Evolutionary conservation across 2,888 invertebrate genomes (phyloP), one percentile per base, ranked within the genome.

Genomic region (Pheosia gnoma): DNA sequence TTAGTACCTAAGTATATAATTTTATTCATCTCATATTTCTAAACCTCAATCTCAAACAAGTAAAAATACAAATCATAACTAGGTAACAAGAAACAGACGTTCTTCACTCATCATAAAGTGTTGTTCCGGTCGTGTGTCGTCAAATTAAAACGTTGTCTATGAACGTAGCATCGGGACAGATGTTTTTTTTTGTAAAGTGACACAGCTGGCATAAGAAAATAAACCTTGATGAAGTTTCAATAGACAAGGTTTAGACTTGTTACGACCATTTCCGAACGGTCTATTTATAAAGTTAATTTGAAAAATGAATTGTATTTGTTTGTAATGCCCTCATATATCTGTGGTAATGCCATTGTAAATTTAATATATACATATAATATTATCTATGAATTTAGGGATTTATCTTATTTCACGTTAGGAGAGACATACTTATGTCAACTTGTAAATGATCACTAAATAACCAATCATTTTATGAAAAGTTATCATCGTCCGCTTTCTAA

Each of bases 51-150:
- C 43, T 9, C 9, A 43, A 43, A 43, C 43, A 9, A 9, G 9
- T 5, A 4, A 5, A 47, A 47, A 47, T 9, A 4, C 11, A 47
- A 47, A 47, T 47, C 47, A 47, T n/a, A 43, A 47, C n/a, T n/a
- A 47, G 43, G 7, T 45, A 39, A 39, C 5, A 2, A 25, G 25
- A 25, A 25, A 25, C 8, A 45, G 47, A n/a, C 47, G 47, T 47
- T 2, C 9, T 10, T 43, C 47, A 47, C n/a, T n/a, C 47, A 6
- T 47, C n/a, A 47, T n/a, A 11, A n/a, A 47, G 47, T 10, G 13
- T 36, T 41, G 66, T 71, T 67, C 39, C 55, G 65, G 60, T 67
- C 69, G 61, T 52, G 68, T 60, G 72, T 72, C 68, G 61, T 72
- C 73, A 62, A 70, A 68, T 74, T 68, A 63, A 63, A 67, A 68